Conservation (phyloP, 2,888 invertebrate species). For the Patella depressa region DNA sequence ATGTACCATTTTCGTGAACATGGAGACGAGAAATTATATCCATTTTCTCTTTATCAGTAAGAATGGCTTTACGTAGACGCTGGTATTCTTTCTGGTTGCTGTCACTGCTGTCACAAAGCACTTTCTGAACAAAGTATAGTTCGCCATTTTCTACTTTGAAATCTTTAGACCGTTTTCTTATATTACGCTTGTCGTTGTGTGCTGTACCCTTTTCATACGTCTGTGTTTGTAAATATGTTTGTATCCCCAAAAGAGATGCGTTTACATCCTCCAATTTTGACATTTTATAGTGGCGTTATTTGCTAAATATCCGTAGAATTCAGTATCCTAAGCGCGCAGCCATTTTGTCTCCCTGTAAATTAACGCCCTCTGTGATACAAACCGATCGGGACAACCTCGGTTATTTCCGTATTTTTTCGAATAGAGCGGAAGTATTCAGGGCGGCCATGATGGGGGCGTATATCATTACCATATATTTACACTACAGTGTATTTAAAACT, state of each 20-base stretch:
- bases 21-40: not conserved
- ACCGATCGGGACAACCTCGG: too few relatives aligned
- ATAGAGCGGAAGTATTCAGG: too few relatives aligned
- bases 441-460: too few relatives aligned
- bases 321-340: too few relatives aligned
- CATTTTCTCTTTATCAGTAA: not conserved
- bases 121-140: not conserved
- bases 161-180: not conserved
- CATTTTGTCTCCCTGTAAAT: too few relatives aligned
- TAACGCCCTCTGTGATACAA: too few relatives aligned
- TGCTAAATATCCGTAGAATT: too few relatives aligned
- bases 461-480: too few relatives aligned
- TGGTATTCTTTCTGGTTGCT: not conserved
- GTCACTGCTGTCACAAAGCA: not conserved
- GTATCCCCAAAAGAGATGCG: not conserved
- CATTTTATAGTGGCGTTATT: too few relatives aligned
- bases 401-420: too few relatives aligned
- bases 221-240: not conserved
- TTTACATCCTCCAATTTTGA: too few relatives aligned
- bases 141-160: slow-evolving; percentile 1
- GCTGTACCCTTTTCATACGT: not conserved
- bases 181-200: not conserved
- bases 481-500: too few relatives aligned
- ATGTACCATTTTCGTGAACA: not conserved
- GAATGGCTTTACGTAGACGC: not conserved